Conservation (phyloP, 1,140 invertebrate species). For the Tigriopus japonicus region DNA sequence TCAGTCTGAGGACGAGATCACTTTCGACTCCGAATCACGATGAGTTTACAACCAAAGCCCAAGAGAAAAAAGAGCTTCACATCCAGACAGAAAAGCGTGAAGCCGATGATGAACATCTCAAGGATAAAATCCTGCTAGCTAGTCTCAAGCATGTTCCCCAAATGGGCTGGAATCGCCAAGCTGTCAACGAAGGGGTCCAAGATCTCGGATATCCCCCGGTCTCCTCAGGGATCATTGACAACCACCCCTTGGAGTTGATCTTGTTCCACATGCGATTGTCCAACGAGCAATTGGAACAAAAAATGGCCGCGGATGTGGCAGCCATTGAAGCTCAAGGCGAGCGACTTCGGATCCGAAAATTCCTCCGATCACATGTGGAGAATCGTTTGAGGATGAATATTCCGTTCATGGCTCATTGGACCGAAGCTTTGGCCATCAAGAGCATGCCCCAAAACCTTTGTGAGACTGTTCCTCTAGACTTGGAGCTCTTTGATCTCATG, state of each 20-base stretch:
- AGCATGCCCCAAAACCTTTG: neutral
- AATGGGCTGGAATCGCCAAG: neutral
- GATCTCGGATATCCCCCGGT: neutral
- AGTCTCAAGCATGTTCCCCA: neutral
- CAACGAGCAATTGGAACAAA: neutral
- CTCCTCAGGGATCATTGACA: neutral
- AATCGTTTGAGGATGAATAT: slow-evolving; percentile 9
- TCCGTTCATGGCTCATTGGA: neutral
- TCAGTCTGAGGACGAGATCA: no score
- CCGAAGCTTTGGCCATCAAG: slow-evolving; percentile 1
- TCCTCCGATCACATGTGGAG: neutral
- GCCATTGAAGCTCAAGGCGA: neutral
- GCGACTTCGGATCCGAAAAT: neutral
- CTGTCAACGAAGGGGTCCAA: neutral
- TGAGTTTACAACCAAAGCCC: neutral
- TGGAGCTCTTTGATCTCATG: neutral
- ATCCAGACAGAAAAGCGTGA: neutral
- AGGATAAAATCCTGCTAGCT: neutral
- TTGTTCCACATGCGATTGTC: neutral
- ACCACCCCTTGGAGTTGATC: neutral
- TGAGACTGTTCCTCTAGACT: neutral
- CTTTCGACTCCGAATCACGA: neutral
- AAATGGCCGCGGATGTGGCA: neutral
- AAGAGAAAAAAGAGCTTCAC: neutral
- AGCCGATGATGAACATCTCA: neutral